These are phyloP conservation scores for Brienomyrus brachyistius DNA, from an alignment of 2,113 vertebrate genomes.

Conservation along the genomic window DNA sequence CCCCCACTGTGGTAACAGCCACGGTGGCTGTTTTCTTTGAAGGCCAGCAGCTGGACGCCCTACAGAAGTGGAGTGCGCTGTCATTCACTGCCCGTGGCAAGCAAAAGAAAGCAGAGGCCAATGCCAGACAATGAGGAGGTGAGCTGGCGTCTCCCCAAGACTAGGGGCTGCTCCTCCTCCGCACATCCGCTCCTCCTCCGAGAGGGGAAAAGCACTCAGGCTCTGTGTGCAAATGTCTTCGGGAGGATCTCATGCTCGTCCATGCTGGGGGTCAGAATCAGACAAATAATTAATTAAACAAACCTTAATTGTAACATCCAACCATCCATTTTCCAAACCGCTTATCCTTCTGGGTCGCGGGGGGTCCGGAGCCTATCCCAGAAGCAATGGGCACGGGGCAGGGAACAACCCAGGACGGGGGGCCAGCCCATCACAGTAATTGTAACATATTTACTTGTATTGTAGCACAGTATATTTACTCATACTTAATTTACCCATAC, in stretches of 20 bases:
- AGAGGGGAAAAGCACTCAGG: not conserved
- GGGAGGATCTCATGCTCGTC: not conserved
- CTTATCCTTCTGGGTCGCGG: too few species aligned
- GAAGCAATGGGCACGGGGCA: too few species aligned
- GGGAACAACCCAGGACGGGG: too few species aligned
- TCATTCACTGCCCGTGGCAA: constrained; percentile 13
- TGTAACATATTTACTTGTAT: not conserved
- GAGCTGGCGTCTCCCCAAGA: constrained; percentile 24
- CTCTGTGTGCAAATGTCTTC: not conserved
- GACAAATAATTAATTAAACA: not conserved
- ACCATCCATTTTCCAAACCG: too few species aligned
- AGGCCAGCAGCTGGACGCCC: constrained; percentile 35
- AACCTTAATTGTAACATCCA: not conserved
- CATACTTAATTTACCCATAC: too few species aligned
- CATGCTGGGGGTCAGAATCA: not conserved
- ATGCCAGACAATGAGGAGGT: constrained; percentile 20
- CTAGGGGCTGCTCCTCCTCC: constrained; percentile 16
- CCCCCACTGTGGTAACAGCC: not conserved
- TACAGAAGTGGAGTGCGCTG: constrained; percentile 39
- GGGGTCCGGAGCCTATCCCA: too few species aligned
- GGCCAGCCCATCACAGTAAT: not conserved
- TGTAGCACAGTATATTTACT: not conserved
- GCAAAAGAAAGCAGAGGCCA: not conserved
- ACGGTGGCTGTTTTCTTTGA: not conserved
- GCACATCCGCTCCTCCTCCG: not conserved